phyloP scores from a whole-genome alignment of 2,113 vertebrate species.

The Pyxicephalus adspersus region DNA sequence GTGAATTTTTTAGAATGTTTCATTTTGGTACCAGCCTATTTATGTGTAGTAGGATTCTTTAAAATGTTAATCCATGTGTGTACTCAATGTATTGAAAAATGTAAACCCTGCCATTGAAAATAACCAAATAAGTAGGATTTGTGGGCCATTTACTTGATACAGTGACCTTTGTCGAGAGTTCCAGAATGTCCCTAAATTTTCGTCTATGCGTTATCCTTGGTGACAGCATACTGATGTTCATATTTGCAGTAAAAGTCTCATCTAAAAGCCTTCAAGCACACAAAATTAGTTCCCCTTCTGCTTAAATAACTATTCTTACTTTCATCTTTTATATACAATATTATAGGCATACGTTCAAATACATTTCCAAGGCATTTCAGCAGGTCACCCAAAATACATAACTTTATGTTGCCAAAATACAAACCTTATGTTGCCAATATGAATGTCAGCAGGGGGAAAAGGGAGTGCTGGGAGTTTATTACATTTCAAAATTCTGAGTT shows the following conservation, averaged over 20 bases:
- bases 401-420: background rate
- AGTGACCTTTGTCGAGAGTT: background rate
- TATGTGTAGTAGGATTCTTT: no score
- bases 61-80: no score
- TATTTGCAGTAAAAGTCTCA: constrained; percentile 14
- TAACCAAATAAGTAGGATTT: no score
- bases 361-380: background rate
- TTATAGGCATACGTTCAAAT: constrained; percentile 4
- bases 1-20: no score
- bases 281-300: constrained; percentile 1
- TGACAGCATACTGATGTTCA: background rate
- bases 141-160: background rate
- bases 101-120: no score
- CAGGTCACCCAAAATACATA: constrained; percentile 8
- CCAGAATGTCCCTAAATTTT: background rate
- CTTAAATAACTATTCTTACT: background rate
- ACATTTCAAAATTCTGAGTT: background rate
- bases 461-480: background rate
- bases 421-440: background rate
- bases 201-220: background rate
- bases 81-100: no score
- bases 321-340: background rate
- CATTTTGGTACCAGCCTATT: no score
- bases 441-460: background rate
- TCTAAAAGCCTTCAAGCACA: constrained; percentile 14